Conservation (phyloP, 1,140 invertebrate species). For the Eciton burchellii region DNA sequence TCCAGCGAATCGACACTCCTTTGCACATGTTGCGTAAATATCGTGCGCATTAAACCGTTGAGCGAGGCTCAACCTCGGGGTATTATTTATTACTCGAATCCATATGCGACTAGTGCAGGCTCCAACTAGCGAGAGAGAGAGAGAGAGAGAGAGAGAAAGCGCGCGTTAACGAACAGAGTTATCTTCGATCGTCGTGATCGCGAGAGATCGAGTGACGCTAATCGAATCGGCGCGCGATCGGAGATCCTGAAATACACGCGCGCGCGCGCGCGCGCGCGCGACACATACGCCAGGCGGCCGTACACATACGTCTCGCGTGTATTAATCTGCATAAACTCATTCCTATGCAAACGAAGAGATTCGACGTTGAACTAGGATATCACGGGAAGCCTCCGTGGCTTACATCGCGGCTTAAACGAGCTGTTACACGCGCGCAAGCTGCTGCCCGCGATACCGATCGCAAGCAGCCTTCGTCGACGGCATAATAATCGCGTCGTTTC, state of each 20-base stretch:
- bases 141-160: no score
- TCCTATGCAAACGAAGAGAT: conserved; percentile 85
- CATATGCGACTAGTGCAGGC: no score
- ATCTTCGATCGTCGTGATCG: no score
- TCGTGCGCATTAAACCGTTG: no score
- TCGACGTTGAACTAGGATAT: conserved; percentile 80
- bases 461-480: conserved; percentile 76
- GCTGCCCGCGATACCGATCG: conserved; percentile 73
- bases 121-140: no score
- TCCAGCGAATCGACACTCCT: no score
- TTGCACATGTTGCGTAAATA: no score
- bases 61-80: no score
- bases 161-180: no score
- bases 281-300: conserved; percentile 68
- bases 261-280: conserved; percentile 53
- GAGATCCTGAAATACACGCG: conserved; percentile 71
- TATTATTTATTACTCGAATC: no score
- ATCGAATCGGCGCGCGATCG: conserved; percentile 50
- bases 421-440: conserved; percentile 43
- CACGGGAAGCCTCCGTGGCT: conserved; percentile 69
- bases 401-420: conserved; percentile 65
- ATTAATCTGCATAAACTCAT: conserved; percentile 86
- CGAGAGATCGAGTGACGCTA: background rate
- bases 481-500: conserved; percentile 74
- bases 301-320: conserved; percentile 79